phyloP scores from a whole-genome alignment of 2,888 invertebrate species.

The Leptinotarsa juncta region DNA sequence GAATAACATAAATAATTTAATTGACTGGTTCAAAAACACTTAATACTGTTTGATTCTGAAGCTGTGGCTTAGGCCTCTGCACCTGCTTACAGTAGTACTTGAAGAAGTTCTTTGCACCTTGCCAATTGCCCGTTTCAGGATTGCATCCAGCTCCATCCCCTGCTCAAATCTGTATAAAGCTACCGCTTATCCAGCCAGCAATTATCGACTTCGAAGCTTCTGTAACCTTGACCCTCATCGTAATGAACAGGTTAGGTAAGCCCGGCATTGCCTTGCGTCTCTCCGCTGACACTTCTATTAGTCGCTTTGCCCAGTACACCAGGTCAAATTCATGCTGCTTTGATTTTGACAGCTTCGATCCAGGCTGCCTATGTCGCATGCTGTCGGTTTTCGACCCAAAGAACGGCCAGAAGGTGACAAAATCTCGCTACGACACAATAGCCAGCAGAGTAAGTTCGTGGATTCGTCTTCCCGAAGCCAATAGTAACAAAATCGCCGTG shows the following conservation, averaged over 20 bases:
- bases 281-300: neutral
- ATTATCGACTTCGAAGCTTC: slow-evolving; percentile 27
- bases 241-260: neutral
- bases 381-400: slow-evolving; percentile 19
- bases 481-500: neutral
- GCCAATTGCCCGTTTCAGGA: slow-evolving; percentile 33
- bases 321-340: neutral
- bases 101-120: slow-evolving; percentile 29
- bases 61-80: neutral
- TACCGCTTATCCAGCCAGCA: slow-evolving; percentile 23
- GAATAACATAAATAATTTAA: neutral
- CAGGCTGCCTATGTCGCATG: neutral
- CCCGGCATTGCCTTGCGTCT: neutral
- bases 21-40: neutral
- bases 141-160: slow-evolving; percentile 5
- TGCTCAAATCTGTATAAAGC: neutral
- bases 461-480: slow-evolving; percentile 4
- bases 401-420: slow-evolving; percentile 1
- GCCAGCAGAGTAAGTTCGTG: slow-evolving; percentile 7
- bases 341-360: neutral
- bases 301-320: neutral
- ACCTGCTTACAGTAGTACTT: slow-evolving; percentile 33
- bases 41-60: neutral
- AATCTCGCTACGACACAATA: neutral
- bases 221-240: slow-evolving; percentile 14